phyloP scores from a whole-genome alignment of 2,888 invertebrate genomes.

The Oscheius onirici region DNA sequence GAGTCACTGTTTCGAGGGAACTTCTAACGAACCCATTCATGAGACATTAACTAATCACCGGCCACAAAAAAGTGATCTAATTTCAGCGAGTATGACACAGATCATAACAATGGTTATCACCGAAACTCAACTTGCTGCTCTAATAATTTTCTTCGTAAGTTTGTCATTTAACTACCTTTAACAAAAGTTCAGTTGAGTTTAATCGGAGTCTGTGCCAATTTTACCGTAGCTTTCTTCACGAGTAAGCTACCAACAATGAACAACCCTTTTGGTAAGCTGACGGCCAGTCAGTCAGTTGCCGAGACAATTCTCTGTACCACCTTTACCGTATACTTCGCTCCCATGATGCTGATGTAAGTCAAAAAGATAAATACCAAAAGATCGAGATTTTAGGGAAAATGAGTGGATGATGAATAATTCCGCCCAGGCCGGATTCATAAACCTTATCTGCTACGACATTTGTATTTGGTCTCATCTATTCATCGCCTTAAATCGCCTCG shows the following conservation, averaged over 20 bases:
- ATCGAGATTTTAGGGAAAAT: slow-evolving; percentile 9
- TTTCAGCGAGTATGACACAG: no score
- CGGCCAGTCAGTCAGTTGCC: slow-evolving; percentile 14
- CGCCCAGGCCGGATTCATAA: neutral
- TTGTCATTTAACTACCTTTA: no score
- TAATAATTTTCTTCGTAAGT: no score
- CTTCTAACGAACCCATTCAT: no score
- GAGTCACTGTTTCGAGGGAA: no score
- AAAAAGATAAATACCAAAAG: neutral
- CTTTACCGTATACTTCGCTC: slow-evolving; percentile 24
- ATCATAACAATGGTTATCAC: no score
- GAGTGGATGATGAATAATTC: slow-evolving; percentile 6
- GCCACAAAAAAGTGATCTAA: no score
- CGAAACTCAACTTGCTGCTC: no score
- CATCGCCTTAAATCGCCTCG: slow-evolving; percentile 22
- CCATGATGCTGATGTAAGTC: slow-evolving; percentile 29
- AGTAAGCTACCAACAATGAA: slow-evolving; percentile 1
- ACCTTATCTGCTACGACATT: slow-evolving; percentile 27
- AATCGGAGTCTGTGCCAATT: neutral
- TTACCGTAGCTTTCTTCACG: slow-evolving; percentile 1
- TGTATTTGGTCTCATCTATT: slow-evolving; percentile 28
- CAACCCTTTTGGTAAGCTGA: slow-evolving; percentile 20
- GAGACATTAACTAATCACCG: no score
- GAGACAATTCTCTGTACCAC: slow-evolving; percentile 10
- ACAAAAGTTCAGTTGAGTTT: no score